Evolutionary conservation across 2,888 invertebrate genomes (phyloP).

Genomic region (Papilio protenor): DNA sequence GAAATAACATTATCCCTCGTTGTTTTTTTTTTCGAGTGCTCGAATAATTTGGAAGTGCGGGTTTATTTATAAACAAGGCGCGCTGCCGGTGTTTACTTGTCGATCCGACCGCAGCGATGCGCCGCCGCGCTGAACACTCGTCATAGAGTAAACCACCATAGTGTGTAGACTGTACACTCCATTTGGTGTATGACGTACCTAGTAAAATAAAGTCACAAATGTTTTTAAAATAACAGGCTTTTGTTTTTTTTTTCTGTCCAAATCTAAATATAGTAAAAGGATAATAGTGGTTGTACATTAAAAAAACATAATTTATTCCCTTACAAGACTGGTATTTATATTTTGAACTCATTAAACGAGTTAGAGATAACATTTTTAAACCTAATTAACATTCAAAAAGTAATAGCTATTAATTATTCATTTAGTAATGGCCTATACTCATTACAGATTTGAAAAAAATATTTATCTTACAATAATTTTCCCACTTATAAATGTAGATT

Average conservation of each 20-base stretch:
- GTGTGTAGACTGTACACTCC: background rate
- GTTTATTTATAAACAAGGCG: conserved; percentile 49
- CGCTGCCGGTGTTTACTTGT: conserved; percentile 43
- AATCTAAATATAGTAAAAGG: background rate
- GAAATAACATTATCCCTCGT: conserved; percentile 21
- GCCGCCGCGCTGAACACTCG: conserved; percentile 46
- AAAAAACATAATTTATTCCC: background rate
- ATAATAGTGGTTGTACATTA: background rate
- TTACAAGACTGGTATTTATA: background rate
- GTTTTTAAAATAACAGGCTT: background rate
- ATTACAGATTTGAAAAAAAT: background rate
- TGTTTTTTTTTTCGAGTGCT: conserved; percentile 17
- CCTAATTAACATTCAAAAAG: background rate
- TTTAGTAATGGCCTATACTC: background rate
- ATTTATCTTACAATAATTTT: background rate
- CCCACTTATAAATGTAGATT: background rate
- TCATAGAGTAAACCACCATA: conserved; percentile 47
- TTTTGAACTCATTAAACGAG: background rate
- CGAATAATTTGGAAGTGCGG: conserved; percentile 21
- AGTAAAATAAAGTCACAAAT: background rate
- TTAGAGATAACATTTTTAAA: background rate
- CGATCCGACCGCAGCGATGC: conserved; percentile 47
- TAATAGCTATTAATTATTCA: background rate
- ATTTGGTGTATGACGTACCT: background rate
- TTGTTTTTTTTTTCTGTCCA: background rate